phyloP scores from a whole-genome alignment of 2,888 invertebrate genomes.

The Lasioglossum calceatum region DNA sequence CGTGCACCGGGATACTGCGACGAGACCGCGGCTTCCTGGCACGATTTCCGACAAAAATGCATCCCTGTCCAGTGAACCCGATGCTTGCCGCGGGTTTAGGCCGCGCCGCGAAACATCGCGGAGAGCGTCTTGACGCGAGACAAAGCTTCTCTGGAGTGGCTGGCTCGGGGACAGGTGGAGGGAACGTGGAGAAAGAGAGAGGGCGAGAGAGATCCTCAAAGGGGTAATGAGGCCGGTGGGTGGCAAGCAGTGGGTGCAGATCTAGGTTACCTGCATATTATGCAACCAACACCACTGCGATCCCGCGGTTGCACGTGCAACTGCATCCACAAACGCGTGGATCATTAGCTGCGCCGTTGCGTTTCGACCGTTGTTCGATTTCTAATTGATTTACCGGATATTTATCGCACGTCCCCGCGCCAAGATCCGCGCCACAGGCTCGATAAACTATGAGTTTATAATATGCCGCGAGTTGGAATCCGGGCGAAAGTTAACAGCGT shows the following conservation, averaged over 20 bases:
- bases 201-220: constrained; percentile 67
- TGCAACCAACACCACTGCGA: constrained; percentile 76
- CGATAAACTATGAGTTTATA: neutral
- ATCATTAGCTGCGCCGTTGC: constrained; percentile 32
- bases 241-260: constrained; percentile 74
- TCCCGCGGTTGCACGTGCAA: constrained; percentile 67
- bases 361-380: constrained; percentile 26
- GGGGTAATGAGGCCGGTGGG: constrained; percentile 78
- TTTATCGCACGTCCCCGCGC: neutral
- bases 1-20: neutral
- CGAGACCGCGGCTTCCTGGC: neutral
- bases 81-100: neutral
- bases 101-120: constrained; percentile 29
- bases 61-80: constrained; percentile 38
- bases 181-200: constrained; percentile 11
- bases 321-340: constrained; percentile 41
- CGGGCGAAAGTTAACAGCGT: neutral
- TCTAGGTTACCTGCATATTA: constrained; percentile 82
- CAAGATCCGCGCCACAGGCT: neutral
- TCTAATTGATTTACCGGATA: constrained; percentile 34
- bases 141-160: constrained; percentile 63
- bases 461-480: neutral
- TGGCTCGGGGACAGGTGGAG: constrained; percentile 18
- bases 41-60: constrained; percentile 33
- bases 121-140: constrained; percentile 64